Conservation (phyloP, 2,888 invertebrate species). For the Pheosia gnoma region DNA sequence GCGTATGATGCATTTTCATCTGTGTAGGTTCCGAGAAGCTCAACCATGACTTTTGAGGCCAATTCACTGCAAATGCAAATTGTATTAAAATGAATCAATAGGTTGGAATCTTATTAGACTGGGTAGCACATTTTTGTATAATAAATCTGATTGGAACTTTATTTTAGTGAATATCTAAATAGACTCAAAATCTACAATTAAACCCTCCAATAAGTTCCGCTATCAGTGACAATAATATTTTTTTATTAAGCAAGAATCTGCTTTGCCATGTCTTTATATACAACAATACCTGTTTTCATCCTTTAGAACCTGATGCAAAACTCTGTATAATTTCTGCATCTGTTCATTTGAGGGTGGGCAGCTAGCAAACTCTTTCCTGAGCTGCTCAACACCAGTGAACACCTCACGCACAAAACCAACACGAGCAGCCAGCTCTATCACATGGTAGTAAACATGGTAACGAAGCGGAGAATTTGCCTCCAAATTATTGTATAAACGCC, state of each 20-base stretch:
- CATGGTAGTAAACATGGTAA: conserved; percentile 96
- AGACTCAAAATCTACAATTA: too few species aligned
- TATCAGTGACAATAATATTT: too few species aligned
- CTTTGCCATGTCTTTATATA: too few species aligned
- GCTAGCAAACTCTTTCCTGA: conserved; percentile 91
- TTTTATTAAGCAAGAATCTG: too few species aligned
- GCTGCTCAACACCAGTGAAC: conserved; percentile 92
- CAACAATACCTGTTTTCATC: conserved; percentile 90
- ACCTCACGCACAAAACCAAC: conserved; percentile 94
- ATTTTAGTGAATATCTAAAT: not conserved
- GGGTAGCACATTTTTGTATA: not conserved
- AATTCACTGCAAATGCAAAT: conserved; percentile 86
- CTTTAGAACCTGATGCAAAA: conserved; percentile 94
- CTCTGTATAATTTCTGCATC: conserved; percentile 94
- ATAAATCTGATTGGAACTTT: not conserved
- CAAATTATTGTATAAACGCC: conserved; percentile 96
- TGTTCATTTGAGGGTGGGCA: conserved; percentile 94
- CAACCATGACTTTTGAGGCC: conserved; percentile 98
- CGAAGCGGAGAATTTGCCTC: conserved; percentile 92
- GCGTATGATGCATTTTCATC: conserved; percentile 98
- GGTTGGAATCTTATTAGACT: not conserved
- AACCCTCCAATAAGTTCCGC: too few species aligned
- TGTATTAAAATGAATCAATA: too few species aligned
- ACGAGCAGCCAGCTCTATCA: conserved; percentile 94
- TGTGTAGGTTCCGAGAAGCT: conserved; percentile 97